phyloP scores from a whole-genome alignment of 1,140 invertebrate genomes.

The Proctacanthus coquilletti region DNA sequence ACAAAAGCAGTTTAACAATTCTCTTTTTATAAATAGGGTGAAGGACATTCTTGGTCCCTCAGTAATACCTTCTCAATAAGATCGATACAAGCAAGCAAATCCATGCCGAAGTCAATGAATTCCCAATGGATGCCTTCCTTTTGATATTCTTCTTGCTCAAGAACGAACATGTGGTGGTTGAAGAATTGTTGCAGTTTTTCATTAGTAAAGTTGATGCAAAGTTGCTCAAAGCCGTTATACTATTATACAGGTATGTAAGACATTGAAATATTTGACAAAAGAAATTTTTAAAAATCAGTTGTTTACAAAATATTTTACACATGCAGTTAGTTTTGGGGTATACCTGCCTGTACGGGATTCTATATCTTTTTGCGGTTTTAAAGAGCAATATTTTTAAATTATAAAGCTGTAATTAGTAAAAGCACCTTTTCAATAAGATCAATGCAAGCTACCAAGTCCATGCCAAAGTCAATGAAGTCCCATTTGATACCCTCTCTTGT shows the following conservation, averaged over 20 bases:
- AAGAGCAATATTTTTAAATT: not conserved
- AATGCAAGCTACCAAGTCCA: conserved; percentile 93
- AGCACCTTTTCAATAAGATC: conserved; percentile 93
- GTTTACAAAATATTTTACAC: not conserved
- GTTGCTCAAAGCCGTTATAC: conserved; percentile 97
- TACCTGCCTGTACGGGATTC: not conserved
- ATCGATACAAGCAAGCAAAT: conserved; percentile 91
- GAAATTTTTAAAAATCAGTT: not conserved
- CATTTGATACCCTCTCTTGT: conserved; percentile 86
- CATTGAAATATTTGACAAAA: not conserved
- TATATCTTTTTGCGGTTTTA: conserved; percentile 1
- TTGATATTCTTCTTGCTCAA: conserved; percentile 96
- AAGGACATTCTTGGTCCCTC: too few species aligned
- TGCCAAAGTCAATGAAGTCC: conserved; percentile 95
- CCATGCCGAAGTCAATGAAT: conserved; percentile 97
- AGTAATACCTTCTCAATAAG: conserved; percentile 95
- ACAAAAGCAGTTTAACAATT: too few species aligned
- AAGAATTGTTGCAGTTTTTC: conserved; percentile 97
- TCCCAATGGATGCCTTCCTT: conserved; percentile 88
- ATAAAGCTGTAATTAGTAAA: conserved; percentile 6
- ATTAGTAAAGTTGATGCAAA: conserved; percentile 98
- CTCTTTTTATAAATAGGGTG: too few species aligned
- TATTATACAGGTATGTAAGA: conserved; percentile 28
- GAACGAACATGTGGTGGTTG: conserved; percentile 97
- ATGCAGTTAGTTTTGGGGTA: too few species aligned